Evolutionary conservation across 1,140 invertebrate genomes (phyloP), one percentile per base, ranked within the genome.

Genomic region (Macrobrachium nipponense): DNA sequence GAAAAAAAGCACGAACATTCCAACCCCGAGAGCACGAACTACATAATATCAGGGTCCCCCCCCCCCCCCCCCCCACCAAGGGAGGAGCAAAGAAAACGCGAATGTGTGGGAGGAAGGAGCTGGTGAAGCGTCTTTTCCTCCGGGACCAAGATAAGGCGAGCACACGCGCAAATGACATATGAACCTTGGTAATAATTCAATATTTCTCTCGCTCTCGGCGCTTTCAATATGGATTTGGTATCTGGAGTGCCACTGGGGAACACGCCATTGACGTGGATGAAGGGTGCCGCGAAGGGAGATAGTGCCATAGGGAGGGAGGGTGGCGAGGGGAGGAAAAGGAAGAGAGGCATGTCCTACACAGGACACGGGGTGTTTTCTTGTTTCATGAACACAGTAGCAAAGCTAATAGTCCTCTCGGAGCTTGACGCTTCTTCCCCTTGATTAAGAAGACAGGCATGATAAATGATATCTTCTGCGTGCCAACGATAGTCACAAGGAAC

Each of bases 181-280:
- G 81, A 82, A 82, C 36, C 15, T 68, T 51, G 81, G 81, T 82
- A 82, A 82, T 82, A 82, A 82, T 82, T 82, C 81, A 82, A 82
- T 82, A 82, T 82, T 82, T 80, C 72, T 75, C 81, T 60, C 20
- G 70, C n/a, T n/a, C n/a, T n/a, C n/a, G n/a, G n/a, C 81, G 68
- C 81, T 82, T 82, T 82, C 81, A 82, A 82, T 82, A 82, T 82
- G 81, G 81, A 82, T 82, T 82, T 68, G 62, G 81, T 75, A 82
- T 82, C 81, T 82, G 58, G 20, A 82, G 81, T 75, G 70, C 70
- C 81, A 82, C 70, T 51, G 58, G 81, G 81, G 81, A 73, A n/a
- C n/a, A 58, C n/a, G 20, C n/a, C 10, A 61, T 14, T n/a, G 61
- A 43, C 59, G n/a, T 20, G 61, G 6, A 62, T 17, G 61, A 23